A percentile compares a stretch with the other conserved stretches of the same genome.
phyloP scores from a whole-genome alignment of 2,113 vertebrate genomes.

The Colistium nudipinnis region DNA sequence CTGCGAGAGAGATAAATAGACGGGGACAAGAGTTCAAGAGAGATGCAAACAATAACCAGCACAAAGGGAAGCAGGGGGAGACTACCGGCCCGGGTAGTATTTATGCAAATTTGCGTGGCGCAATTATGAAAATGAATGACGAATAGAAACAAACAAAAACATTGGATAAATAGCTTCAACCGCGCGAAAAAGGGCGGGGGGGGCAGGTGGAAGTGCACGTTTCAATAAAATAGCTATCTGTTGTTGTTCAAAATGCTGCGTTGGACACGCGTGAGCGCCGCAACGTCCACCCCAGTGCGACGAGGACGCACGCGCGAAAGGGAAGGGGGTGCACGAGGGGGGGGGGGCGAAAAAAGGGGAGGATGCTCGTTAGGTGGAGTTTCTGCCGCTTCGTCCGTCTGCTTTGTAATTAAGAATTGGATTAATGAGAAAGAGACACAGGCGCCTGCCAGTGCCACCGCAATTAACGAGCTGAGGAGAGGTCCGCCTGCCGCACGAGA shows the following conservation, averaged over 20 bases:
- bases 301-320: no score
- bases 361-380: slow-evolving; percentile 65
- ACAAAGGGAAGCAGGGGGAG: slow-evolving; percentile 42
- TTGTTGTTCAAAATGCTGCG: no score
- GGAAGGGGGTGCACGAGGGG: neutral
- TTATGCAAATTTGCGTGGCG: slow-evolving; percentile 54
- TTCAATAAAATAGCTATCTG: neutral
- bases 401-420: slow-evolving; percentile 69
- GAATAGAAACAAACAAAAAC: neutral
- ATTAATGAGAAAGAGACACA: slow-evolving; percentile 67
- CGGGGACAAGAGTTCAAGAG: slow-evolving; percentile 45
- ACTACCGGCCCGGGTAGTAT: slow-evolving; percentile 26
- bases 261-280: no score
- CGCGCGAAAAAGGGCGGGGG: slow-evolving; percentile 1
- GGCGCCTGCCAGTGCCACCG: slow-evolving; percentile 28
- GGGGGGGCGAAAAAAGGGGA: slow-evolving; percentile 13
- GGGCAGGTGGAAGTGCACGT: neutral
- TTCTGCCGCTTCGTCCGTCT: slow-evolving; percentile 39
- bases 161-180: slow-evolving; percentile 13
- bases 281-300: no score
- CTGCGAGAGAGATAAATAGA: slow-evolving; percentile 37
- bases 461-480: slow-evolving; percentile 51
- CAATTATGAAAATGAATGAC: slow-evolving; percentile 53
- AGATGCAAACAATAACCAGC: slow-evolving; percentile 38
- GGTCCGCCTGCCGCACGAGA: slow-evolving; percentile 44